Evolutionary conservation across 1,140 invertebrate species (phyloP), one percentile per base, ranked within the genome.

Genomic region (Lithobius niger): DNA sequence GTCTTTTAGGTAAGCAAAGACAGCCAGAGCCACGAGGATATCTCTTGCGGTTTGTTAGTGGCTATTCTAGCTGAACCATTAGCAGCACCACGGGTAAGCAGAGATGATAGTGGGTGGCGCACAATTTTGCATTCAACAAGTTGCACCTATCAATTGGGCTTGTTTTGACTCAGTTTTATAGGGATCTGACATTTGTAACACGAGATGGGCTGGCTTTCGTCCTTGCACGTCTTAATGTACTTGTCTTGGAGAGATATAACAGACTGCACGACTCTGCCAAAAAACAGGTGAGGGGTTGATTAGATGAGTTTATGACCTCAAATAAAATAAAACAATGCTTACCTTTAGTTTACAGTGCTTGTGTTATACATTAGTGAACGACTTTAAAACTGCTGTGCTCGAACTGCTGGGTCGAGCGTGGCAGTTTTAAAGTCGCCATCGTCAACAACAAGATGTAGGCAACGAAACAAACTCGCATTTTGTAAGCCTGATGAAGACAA

Each of bases 201-300:
- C 76, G 91, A 63, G 94, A 98, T 74, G 90, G 88, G 31, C 76
- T 96, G 61, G 79, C 76, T 47, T 79, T 84, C 59, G 83, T 95
- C 53, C 72, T 93, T 36, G 80, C 76, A 47, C 81, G 85, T 68
- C 74, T 94, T 13, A 86, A 84, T 57, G 82, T 86, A 66, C 72
- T 98, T 52, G 83, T 93, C 44, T 73, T 88, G 52, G 92, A 96
- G 62, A 86, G 86, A 71, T 97, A 92, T 76, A 74, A 83, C 55
- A 84, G 84, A 67, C 78, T 98, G 53, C 79, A 82, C 52, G 91
- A 96, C 63, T 73, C 79, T 15, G 80, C 83, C 3, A 77, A 84
- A 62, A 77, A 74, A 61, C 92, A 96, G 74, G 71, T 73, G 62
- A 60, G 48, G 13, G 3, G 21, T 50, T 50, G 54, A 56, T 15